A percentile compares a stretch with the other conserved stretches of the same genome.
Conservation (phyloP, 2,797 vertebrate species). For the Streptopelia turtur region DNA sequence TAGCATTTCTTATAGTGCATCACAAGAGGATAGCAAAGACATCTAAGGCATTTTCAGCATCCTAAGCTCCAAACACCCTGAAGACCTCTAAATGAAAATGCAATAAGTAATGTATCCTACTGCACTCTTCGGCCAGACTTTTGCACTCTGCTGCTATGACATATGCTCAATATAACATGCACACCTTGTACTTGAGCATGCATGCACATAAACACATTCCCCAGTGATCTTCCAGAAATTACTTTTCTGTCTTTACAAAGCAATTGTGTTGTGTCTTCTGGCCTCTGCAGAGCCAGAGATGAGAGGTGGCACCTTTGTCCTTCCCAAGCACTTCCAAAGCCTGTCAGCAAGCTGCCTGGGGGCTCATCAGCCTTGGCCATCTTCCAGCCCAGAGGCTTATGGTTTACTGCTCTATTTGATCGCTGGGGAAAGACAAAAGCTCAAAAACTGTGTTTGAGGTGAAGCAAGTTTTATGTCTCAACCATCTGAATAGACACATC, state of each 20-base stretch:
- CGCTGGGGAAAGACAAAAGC: background rate
- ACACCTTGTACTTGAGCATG: background rate
- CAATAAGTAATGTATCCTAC: background rate
- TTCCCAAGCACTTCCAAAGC: background rate
- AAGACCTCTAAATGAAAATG: background rate
- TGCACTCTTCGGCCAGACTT: background rate
- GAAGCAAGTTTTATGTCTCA: background rate
- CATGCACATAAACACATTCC: fast-evolving
- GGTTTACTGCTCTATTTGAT: background rate
- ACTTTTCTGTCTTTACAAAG: background rate
- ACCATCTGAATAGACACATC: background rate
- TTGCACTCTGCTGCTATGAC: background rate
- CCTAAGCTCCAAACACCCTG: background rate
- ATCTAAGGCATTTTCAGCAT: background rate
- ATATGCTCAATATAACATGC: fast-evolving
- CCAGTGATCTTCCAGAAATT: background rate
- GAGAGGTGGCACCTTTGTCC: background rate
- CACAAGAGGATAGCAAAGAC: background rate
- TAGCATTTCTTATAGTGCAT: background rate
- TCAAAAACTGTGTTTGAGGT: background rate
- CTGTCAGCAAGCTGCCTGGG: background rate
- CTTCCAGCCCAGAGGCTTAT: background rate
- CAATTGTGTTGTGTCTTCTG: background rate
- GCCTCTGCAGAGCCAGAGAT: background rate
- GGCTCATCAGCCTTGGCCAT: background rate